phyloP scores from a whole-genome alignment of 2,113 vertebrate genomes.

The Xyrauchen texanus region DNA sequence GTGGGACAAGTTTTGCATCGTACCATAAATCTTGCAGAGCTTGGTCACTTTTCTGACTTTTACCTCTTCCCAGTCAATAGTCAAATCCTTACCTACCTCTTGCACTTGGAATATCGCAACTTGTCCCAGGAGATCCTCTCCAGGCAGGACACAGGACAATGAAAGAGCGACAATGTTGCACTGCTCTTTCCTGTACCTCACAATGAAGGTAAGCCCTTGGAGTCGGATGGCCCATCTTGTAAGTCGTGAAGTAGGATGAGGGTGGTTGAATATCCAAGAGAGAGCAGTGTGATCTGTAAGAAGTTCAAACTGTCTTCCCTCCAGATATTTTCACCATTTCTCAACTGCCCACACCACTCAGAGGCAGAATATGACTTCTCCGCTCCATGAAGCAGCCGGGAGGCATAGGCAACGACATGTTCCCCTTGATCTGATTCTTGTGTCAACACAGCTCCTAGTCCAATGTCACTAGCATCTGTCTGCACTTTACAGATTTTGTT shows the following conservation, averaged over 20 bases:
- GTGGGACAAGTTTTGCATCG: background rate
- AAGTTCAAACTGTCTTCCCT: no score
- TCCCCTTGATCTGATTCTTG: background rate
- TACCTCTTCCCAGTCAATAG: background rate
- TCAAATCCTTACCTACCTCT: background rate
- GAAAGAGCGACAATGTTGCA: background rate
- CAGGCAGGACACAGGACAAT: background rate
- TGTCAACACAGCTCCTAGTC: background rate
- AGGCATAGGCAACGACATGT: background rate
- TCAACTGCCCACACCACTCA: constrained; percentile 3
- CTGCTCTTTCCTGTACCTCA: background rate
- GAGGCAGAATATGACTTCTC: no score
- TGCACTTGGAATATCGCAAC: background rate
- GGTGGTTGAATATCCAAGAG: no score
- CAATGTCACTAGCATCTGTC: background rate
- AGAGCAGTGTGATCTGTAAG: no score
- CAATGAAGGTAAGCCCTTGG: background rate
- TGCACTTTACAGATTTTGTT: background rate
- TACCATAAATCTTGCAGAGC: background rate
- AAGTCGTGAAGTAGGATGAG: background rate
- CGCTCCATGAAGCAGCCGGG: background rate
- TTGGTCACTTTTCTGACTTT: background rate
- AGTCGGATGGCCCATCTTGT: background rate
- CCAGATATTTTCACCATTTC: no score
- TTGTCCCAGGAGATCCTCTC: background rate